Evolutionary conservation across 2,113 vertebrate species (phyloP).

Genomic region (Oreocharis arfaki): DNA sequence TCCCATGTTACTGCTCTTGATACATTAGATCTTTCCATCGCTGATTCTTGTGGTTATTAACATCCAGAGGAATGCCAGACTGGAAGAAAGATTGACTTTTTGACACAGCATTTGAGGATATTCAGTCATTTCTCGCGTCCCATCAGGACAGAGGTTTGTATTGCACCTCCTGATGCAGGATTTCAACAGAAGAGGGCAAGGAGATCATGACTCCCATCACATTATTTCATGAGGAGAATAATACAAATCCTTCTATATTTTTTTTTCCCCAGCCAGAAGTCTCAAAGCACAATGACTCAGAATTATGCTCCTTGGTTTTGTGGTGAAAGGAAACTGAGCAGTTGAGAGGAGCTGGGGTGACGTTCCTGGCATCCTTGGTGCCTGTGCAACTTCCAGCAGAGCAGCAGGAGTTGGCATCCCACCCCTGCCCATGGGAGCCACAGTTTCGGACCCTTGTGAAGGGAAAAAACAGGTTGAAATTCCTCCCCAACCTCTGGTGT

Average conservation of each 20-base stretch:
- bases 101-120: not conserved
- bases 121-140: not conserved
- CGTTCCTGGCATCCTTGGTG: not conserved
- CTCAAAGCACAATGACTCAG: not conserved
- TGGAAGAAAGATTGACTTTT: conserved; percentile 5
- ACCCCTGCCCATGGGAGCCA: accelerated
- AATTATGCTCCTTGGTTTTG: not conserved
- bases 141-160: not conserved
- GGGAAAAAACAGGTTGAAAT: not conserved
- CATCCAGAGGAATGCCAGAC: conserved; percentile 13
- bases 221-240: not conserved
- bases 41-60: conserved; percentile 49
- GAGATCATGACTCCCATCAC: not conserved
- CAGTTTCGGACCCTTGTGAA: not conserved
- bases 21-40: conserved; percentile 30
- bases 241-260: not conserved
- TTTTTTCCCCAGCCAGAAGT: not conserved
- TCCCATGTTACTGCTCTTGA: conserved; percentile 31
- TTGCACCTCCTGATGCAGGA: not conserved
- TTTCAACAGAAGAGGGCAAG: conserved; percentile 22
- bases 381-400: not conserved
- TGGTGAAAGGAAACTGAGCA: not conserved
- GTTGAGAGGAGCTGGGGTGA: not conserved
- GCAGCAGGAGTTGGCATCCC: not conserved
- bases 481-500: not conserved